A percentile compares a stretch with the other conserved stretches of the same genome.
Conservation (phyloP, 2,797 vertebrate genomes). For the Atherinosoma microstoma region DNA sequence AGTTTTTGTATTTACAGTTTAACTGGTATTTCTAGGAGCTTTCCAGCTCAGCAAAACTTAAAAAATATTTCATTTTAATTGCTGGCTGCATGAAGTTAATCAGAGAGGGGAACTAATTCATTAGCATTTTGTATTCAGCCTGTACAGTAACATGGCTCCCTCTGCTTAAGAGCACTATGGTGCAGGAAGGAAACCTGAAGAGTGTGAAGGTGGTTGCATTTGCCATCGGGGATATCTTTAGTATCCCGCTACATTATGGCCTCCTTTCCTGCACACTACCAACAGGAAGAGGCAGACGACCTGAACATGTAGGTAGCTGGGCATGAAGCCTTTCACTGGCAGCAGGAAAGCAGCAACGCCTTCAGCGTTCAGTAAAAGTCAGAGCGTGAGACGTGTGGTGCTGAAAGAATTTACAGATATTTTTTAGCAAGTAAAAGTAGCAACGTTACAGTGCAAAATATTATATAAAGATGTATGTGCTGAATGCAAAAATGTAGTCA, state of each 20-base stretch:
- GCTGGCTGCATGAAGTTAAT: not conserved
- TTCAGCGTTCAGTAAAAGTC: no score
- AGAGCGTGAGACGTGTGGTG: no score
- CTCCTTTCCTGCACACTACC: slow-evolving; percentile 1
- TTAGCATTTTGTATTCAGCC: not conserved
- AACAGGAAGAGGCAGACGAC: slow-evolving; percentile 21
- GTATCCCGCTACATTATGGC: not conserved
- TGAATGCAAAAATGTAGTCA: no score
- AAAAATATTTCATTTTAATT: no score
- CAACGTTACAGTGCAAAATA: no score
- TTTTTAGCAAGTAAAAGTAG: no score
- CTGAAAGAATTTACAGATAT: no score
- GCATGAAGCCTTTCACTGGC: not conserved
- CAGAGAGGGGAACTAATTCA: no score
- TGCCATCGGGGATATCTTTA: not conserved
- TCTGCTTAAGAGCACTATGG: not conserved
- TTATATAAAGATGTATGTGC: no score
- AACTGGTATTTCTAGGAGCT: no score
- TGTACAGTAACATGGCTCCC: not conserved
- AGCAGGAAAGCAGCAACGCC: slow-evolving; percentile 16
- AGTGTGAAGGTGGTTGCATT: not conserved
- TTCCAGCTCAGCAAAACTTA: no score
- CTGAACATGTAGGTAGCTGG: not conserved
- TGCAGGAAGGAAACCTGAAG: not conserved
- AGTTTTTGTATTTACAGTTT: no score